These are phyloP conservation scores for Dicaeum eximium DNA, from an alignment of 2,113 vertebrate species.

Conservation along the genomic window DNA sequence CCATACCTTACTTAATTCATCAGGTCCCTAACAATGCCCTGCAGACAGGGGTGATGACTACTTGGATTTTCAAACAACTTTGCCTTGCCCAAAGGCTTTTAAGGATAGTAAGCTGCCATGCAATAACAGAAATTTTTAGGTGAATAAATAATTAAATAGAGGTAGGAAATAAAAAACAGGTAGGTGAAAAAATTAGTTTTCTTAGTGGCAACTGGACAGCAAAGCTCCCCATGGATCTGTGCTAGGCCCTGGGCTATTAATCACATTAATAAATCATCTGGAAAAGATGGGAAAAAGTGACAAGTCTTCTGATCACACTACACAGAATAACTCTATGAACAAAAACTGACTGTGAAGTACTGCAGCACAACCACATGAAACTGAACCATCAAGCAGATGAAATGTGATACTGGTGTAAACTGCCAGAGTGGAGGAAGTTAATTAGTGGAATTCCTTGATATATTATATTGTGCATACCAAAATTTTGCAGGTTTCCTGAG, in stretches of 20 bases:
- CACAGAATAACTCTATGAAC: not conserved
- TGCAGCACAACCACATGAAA: not conserved
- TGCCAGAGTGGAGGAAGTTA: not conserved
- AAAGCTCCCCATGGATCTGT: not conserved
- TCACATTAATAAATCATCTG: not conserved
- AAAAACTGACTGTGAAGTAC: not conserved
- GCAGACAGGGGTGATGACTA: not conserved
- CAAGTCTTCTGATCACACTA: not conserved
- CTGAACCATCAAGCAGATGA: not conserved
- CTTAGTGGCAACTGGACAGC: not conserved
- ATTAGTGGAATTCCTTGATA: not conserved
- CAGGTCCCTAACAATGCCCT: rapidly evolving
- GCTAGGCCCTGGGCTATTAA: not conserved
- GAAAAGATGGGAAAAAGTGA: not conserved
- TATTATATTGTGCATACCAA: not conserved
- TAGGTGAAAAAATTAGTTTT: not conserved
- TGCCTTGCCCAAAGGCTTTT: not conserved
- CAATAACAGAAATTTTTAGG: not conserved
- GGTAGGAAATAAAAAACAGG: not conserved
- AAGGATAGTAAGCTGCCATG: not conserved
- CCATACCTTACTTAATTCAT: not conserved
- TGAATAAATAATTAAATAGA: not conserved
- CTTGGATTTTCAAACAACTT: not conserved
- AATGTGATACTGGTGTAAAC: not conserved
- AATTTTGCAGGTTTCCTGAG: not conserved